These are phyloP conservation scores for Stegodyphus mimosarum DNA, from an alignment of 1,140 invertebrate genomes.

Conservation along the genomic window DNA sequence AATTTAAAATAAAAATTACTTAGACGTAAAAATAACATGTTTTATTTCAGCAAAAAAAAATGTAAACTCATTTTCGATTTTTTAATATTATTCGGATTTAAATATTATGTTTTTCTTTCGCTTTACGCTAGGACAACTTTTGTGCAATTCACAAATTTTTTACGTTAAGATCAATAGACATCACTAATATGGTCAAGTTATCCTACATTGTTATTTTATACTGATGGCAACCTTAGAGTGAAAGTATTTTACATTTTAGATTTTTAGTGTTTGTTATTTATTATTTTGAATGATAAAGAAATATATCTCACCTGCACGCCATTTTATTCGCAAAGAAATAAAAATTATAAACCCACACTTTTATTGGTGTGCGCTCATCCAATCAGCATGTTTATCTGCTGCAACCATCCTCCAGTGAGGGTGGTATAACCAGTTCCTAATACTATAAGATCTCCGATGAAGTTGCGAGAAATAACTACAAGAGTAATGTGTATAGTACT, in stretches of 20 bases:
- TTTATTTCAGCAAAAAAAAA: too few relatives aligned
- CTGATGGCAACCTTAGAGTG: not conserved
- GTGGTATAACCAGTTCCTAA: slow-evolving; percentile 55
- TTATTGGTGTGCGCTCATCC: slow-evolving; percentile 58
- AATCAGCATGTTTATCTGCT: slow-evolving; percentile 58
- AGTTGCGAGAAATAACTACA: slow-evolving; percentile 47
- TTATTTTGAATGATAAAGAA: not conserved
- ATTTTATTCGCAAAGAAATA: slow-evolving; percentile 20
- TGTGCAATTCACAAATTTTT: too few relatives aligned
- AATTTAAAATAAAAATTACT: too few relatives aligned
- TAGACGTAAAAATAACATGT: too few relatives aligned
- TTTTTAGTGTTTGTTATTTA: not conserved
- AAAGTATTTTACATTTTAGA: not conserved
- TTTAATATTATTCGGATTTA: too few relatives aligned
- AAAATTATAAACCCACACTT: slow-evolving; percentile 30
- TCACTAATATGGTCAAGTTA: too few relatives aligned
- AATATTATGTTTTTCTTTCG: too few relatives aligned
- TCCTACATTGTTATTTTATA: too few relatives aligned
- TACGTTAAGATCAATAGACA: too few relatives aligned
- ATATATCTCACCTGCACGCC: slow-evolving; percentile 4
- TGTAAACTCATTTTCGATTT: too few relatives aligned
- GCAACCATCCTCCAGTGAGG: slow-evolving; percentile 45
- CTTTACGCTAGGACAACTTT: too few relatives aligned
- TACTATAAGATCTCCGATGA: slow-evolving; percentile 53
- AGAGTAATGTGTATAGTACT: slow-evolving; percentile 56